Base-by-base conservation (phyloP, 1,140 invertebrate genomes). In the Galleria mellonella region DNA sequence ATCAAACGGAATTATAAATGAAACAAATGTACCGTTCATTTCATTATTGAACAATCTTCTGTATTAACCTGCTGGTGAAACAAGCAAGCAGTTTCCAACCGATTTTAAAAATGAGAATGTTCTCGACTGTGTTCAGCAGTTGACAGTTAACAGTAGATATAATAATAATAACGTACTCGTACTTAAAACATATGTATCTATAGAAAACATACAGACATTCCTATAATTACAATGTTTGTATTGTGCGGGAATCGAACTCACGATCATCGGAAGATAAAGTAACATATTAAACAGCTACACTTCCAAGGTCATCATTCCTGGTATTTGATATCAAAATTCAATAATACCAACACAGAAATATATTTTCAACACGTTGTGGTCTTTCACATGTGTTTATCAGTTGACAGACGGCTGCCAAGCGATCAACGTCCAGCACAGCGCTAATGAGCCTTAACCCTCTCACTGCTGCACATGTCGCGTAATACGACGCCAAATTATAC, bases 391-490 rank as follows among this genome's bases (percentile, higher is more conserved):
- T 53, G 55, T 53, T 47, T 32, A 50, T 44, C 49, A 39, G 43
- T 61, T 64, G 57, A 61, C 62, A 57, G 51, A 50, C 54, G 51
- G 44, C 37, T 31, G 17, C 17, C 17, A 23, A 23, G 17, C 6
- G 17, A 23, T 23, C 17, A 23, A 23, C 17, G 17, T 23, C 17
- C 17, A 23, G 17, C 17, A 6, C 67, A 69, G 65, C 72, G 53
- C 65, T 78, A 79, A 79, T 78, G 72, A 76, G 66, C 37, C 46
- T 45, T 51, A 76, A 72, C 72, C 74, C 75, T 75, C 70, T 62
- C 53, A 23, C 17, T 23, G 17, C 55, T 35, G 58, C 68, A 77
- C 64, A 77, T 72, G 67, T 72, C 70, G 39, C 51, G 50, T 59
- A 57, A 64, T 59, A 54, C 40, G 55, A 62, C 36, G 38, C 60